phyloP scores from a whole-genome alignment of 2,113 vertebrate genomes.

The Phasianus colchicus region DNA sequence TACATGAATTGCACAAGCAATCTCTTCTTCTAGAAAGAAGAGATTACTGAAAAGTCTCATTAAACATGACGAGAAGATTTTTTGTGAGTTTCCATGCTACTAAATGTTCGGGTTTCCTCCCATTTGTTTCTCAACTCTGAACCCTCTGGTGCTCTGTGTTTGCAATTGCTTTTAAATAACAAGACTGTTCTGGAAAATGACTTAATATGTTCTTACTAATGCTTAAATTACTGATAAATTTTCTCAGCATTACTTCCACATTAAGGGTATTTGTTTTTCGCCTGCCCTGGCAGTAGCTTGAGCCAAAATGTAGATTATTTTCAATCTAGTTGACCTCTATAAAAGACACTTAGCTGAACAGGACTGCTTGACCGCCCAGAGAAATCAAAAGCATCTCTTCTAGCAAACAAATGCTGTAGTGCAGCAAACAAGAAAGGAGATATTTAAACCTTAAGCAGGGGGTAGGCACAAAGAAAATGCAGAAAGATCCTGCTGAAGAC shows the following conservation, averaged over 20 bases:
- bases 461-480: background rate
- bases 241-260: background rate
- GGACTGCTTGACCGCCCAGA: background rate
- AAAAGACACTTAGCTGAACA: background rate
- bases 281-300: accelerated
- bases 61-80: background rate
- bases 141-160: background rate
- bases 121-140: background rate
- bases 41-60: background rate
- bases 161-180: background rate
- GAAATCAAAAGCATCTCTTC: background rate
- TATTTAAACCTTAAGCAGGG: background rate
- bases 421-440: background rate
- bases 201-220: background rate
- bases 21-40: background rate
- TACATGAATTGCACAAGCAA: background rate
- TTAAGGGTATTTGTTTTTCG: background rate
- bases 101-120: background rate
- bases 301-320: background rate
- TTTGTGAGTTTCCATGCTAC: background rate
- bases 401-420: background rate
- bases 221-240: background rate
- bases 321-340: background rate
- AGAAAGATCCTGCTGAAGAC: background rate
- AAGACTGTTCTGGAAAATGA: background rate